These are phyloP conservation scores for Sebastes flavidus DNA, from an alignment of 2,797 vertebrate species.

Conservation along the genomic window DNA sequence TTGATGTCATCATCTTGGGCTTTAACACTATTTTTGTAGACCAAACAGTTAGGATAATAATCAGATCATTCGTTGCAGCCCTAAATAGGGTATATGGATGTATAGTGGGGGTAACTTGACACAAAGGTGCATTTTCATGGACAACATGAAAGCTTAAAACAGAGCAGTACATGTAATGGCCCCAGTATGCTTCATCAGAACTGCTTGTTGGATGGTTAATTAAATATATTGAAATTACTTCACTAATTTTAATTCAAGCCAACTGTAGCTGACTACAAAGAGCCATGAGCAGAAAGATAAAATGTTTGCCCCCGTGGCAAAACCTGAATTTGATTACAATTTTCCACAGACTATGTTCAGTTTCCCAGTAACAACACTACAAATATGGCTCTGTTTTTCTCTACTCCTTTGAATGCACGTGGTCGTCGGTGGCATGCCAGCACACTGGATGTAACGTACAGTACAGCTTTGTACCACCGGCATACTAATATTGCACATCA, in stretches of 20 bases:
- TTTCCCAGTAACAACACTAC: background rate
- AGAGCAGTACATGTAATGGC: too few relatives aligned
- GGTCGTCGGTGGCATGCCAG: background rate
- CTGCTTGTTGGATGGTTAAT: background rate
- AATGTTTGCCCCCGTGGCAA: background rate
- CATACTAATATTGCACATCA: background rate
- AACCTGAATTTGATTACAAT: background rate
- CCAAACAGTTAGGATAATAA: too few relatives aligned
- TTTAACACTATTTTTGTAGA: too few relatives aligned
- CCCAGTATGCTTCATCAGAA: too few relatives aligned
- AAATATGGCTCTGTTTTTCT: background rate
- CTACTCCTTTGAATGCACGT: background rate
- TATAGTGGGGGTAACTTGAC: too few relatives aligned
- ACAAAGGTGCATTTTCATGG: too few relatives aligned
- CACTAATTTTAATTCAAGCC: background rate
- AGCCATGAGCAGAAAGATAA: background rate
- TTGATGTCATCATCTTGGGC: too few relatives aligned
- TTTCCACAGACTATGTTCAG: background rate
- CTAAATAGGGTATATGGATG: too few relatives aligned
- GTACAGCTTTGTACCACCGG: background rate
- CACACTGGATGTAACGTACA: background rate
- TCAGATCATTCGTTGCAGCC: too few relatives aligned
- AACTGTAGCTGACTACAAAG: background rate
- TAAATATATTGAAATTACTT: background rate
- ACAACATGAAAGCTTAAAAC: too few relatives aligned